Conservation (phyloP, 2,113 vertebrate genomes). For the Lagopus muta region DNA sequence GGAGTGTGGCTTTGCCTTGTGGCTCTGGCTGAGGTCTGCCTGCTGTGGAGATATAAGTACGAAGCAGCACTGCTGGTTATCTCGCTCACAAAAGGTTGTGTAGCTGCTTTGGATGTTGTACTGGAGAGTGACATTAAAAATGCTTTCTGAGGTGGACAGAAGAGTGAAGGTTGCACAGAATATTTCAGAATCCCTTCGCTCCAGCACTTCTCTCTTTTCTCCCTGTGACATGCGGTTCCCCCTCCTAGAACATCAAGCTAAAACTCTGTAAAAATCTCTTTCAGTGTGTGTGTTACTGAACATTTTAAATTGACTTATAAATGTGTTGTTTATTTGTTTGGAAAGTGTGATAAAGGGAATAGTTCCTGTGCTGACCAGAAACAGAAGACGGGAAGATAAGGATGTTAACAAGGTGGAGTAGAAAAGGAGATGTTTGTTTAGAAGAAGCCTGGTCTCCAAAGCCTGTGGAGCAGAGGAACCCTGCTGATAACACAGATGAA, state of each 20-base stretch:
- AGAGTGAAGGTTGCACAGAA: neutral
- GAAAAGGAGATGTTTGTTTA: constrained; percentile 70
- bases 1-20: neutral
- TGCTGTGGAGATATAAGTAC: neutral
- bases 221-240: neutral
- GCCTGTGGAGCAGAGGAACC: constrained; percentile 51
- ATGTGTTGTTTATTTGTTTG: neutral
- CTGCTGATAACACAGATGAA: constrained; percentile 73
- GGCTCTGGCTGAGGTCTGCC: neutral
- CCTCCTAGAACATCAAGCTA: neutral
- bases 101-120: neutral
- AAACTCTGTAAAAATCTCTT: neutral
- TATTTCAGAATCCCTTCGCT: neutral
- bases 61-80: neutral
- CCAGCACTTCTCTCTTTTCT: neutral
- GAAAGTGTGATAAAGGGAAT: neutral
- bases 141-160: neutral
- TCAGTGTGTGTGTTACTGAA: neutral
- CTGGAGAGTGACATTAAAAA: neutral
- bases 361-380: constrained; percentile 43
- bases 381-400: constrained; percentile 50
- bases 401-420: constrained; percentile 60
- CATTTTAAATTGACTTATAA: neutral
- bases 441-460: constrained; percentile 53
- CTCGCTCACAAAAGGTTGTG: neutral